Conservation (phyloP, 2,888 invertebrate species). For the Phania funesta region DNA sequence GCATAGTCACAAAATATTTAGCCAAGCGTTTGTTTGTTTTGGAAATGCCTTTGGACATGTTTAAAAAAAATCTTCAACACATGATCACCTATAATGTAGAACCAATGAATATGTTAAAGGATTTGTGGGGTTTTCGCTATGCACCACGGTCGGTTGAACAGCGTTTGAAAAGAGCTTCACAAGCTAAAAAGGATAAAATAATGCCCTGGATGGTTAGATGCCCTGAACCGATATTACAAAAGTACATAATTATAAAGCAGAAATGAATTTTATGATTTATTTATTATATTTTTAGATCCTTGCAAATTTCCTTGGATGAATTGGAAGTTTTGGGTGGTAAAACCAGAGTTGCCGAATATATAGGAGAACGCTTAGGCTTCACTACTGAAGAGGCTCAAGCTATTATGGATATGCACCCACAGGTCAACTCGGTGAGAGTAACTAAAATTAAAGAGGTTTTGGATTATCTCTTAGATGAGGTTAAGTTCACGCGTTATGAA, state of each 20-base stretch:
- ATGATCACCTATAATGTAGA: constrained; percentile 82
- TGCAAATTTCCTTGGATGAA: constrained; percentile 76
- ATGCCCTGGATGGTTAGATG: constrained; percentile 87
- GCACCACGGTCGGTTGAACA: constrained; percentile 81
- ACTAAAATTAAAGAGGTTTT: constrained; percentile 84
- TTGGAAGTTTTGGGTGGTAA: constrained; percentile 82
- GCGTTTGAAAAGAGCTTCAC: constrained; percentile 81
- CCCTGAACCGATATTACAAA: constrained; percentile 82
- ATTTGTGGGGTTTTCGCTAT: constrained; percentile 85
- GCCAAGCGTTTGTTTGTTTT: constrained; percentile 82
- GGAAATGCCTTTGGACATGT: constrained; percentile 82
- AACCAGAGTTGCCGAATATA: constrained; percentile 81
- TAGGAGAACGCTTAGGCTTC: constrained; percentile 82
- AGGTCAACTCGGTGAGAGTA: constrained; percentile 82
- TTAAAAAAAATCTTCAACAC: constrained; percentile 81
- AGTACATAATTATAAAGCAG: constrained; percentile 77
- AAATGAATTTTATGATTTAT: not conserved
- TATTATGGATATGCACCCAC: constrained; percentile 82
- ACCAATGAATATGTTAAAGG: constrained; percentile 82
- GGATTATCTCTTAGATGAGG: constrained; percentile 82
- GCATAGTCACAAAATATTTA: constrained; percentile 81
- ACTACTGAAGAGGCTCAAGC: constrained; percentile 80
- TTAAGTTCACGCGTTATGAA: constrained; percentile 81
- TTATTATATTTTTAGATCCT: constrained; percentile 73
- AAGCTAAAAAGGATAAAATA: constrained; percentile 81